Evolutionary conservation across 1,140 invertebrate species (phyloP).

Genomic region (Pomacea maculata): DNA sequence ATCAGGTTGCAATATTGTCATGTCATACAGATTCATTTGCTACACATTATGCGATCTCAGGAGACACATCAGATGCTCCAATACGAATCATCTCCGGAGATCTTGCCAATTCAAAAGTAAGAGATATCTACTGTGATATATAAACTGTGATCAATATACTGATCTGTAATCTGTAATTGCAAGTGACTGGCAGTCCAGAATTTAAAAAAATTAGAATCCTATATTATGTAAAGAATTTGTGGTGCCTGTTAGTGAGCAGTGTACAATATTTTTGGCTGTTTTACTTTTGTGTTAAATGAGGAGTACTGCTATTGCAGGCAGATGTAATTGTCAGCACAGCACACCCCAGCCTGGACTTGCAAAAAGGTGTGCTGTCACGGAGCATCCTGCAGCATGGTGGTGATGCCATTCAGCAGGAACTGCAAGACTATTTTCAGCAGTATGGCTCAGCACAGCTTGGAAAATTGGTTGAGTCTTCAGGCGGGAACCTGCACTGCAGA

Average conservation of each 20-base stretch:
- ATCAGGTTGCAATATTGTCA: too few relatives aligned
- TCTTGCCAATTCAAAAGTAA: conserved; percentile 18
- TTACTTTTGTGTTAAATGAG: too few relatives aligned
- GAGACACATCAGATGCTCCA: neutral
- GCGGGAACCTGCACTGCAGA: conserved; percentile 36
- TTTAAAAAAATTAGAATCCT: too few relatives aligned
- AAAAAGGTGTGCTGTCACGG: conserved; percentile 35
- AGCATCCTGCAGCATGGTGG: conserved; percentile 33
- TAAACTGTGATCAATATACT: too few relatives aligned
- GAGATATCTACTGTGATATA: too few relatives aligned
- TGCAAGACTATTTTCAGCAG: conserved; percentile 13
- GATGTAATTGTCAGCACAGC: conserved; percentile 44
- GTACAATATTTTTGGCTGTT: too few relatives aligned
- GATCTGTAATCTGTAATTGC: too few relatives aligned
- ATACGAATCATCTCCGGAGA: conserved; percentile 17
- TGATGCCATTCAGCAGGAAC: conserved; percentile 28
- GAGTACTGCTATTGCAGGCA: conserved; percentile 14
- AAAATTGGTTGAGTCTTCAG: conserved; percentile 32
- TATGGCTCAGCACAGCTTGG: conserved; percentile 22
- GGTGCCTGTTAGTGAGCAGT: too few relatives aligned
- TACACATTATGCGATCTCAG: neutral
- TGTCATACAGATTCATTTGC: too few relatives aligned
- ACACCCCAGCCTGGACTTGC: conserved; percentile 29
- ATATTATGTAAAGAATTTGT: too few relatives aligned
- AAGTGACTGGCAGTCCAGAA: too few relatives aligned